These are phyloP conservation scores for Trichechus manatus DNA, from an alignment of 2,113 vertebrate species.

Conservation along the genomic window DNA sequence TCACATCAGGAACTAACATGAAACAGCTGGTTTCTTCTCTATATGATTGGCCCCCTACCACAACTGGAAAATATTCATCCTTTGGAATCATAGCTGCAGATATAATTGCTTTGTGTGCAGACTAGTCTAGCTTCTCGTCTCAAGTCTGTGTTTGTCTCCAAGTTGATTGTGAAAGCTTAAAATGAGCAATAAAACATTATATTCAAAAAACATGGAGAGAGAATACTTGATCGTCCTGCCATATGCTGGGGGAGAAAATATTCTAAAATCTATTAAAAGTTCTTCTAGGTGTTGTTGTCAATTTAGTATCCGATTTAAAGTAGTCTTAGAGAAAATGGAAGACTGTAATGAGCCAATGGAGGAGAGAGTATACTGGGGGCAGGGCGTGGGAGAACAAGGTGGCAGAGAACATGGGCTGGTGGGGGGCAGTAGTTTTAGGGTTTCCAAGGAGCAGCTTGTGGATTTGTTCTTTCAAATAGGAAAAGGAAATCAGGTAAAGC, in stretches of 20 bases:
- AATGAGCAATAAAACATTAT: slow-evolving; percentile 73
- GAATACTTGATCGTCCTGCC: slow-evolving; percentile 60
- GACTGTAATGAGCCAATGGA: neutral
- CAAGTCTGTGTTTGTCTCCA: slow-evolving; percentile 40
- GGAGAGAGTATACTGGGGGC: neutral
- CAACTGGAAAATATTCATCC: slow-evolving; percentile 77
- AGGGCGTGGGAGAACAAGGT: neutral
- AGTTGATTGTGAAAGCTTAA: slow-evolving; percentile 53
- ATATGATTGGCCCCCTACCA: slow-evolving; percentile 60
- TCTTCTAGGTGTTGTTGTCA: slow-evolving; percentile 54
- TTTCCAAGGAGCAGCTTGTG: neutral
- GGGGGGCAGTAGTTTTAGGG: neutral
- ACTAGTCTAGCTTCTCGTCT: slow-evolving; percentile 59
- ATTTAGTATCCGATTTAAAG: slow-evolving; percentile 49
- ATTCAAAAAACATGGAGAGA: neutral
- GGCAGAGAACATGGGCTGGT: neutral
- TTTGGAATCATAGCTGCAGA: slow-evolving; percentile 72
- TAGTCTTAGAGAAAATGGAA: slow-evolving; percentile 41
- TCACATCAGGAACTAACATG: slow-evolving; percentile 76
- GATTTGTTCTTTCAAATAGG: slow-evolving; percentile 35
- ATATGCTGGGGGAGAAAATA: slow-evolving; percentile 12
- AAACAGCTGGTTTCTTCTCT: slow-evolving; percentile 81
- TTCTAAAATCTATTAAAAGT: slow-evolving; percentile 59
- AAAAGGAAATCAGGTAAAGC: neutral
- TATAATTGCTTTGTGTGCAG: slow-evolving; percentile 65